These are phyloP conservation scores for human (Homo sapiens) DNA, from an alignment of 2,113 vertebrate species.

Conservation along the genomic window GRCh38 chr3:181638001-181638500, in stretches of 20 bases:
- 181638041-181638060: not conserved
- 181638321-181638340: not conserved
- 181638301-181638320: not conserved
- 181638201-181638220: not conserved
- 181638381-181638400: not conserved
- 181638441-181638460: not conserved
- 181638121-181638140: not conserved
- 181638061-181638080: accelerated
- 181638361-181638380: not conserved
- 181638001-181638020: not conserved
- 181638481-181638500: not conserved
- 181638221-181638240: not conserved
- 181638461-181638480: not conserved
- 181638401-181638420: not conserved
- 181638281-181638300: not conserved
- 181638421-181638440: not conserved
- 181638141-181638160: not conserved
- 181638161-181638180: not conserved
- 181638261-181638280: not conserved
- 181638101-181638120: not conserved
- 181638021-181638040: not conserved
- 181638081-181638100: not conserved
- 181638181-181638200: not conserved
- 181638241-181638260: not conserved
- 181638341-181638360: not conserved